These are phyloP conservation scores for Arothron firmamentum DNA, from an alignment of 2,113 vertebrate species.

Conservation along the genomic window DNA sequence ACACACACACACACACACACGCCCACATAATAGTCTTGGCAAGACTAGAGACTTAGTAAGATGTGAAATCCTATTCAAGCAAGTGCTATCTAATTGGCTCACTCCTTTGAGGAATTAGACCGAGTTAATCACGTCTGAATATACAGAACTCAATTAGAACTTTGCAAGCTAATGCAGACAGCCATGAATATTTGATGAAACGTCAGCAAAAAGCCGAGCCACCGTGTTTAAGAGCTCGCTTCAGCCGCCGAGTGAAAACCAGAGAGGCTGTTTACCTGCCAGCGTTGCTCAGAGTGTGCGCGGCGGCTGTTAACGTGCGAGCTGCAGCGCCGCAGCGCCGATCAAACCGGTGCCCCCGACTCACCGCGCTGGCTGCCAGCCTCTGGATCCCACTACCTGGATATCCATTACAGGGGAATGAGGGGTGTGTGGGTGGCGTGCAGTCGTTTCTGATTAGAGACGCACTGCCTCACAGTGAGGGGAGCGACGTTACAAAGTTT, in stretches of 20 bases:
- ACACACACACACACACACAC: constrained; percentile 21
- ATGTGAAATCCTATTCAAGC: constrained; percentile 70
- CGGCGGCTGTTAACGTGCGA: neutral
- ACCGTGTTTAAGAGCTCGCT: constrained; percentile 16
- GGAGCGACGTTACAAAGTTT: constrained; percentile 12
- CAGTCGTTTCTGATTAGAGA: constrained; percentile 49
- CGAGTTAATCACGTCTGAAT: constrained; percentile 74
- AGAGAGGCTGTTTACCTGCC: constrained; percentile 43
- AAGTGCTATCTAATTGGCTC: constrained; percentile 73
- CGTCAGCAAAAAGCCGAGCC: constrained; percentile 55
- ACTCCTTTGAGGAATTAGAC: constrained; percentile 77
- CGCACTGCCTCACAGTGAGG: constrained; percentile 12
- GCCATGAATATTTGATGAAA: constrained; percentile 69
- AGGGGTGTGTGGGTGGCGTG: constrained; percentile 54
- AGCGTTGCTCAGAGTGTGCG: neutral
- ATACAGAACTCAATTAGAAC: constrained; percentile 76
- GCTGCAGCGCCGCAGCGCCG: neutral
- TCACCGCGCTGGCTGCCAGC: constrained; percentile 29
- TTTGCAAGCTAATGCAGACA: constrained; percentile 71
- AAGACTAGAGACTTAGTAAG: constrained; percentile 52
- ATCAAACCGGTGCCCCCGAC: constrained; percentile 30
- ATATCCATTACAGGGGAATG: constrained; percentile 52
- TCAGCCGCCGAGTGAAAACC: constrained; percentile 33
- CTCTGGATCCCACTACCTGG: constrained; percentile 53
- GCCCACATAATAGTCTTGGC: constrained; percentile 61